Evolutionary conservation across 2,113 vertebrate species (phyloP).

Genomic region (Apistogramma diplotaenia): DNA sequence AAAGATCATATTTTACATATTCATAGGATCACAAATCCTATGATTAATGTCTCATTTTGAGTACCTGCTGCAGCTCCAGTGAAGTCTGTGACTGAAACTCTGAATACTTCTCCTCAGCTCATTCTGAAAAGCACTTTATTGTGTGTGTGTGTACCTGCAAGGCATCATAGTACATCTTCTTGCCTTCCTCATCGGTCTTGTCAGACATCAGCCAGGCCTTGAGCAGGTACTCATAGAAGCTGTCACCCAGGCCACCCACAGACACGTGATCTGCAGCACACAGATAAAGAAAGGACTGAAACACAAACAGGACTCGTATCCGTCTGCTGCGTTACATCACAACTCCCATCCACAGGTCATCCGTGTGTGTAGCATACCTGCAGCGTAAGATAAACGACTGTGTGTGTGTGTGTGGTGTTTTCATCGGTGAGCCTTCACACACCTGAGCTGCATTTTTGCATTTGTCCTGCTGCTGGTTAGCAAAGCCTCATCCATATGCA

Average conservation of each 20-base stretch:
- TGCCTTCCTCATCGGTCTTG: constrained; percentile 92
- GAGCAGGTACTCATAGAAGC: constrained; percentile 98
- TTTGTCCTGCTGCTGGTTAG: constrained; percentile 26
- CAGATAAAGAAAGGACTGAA: background rate
- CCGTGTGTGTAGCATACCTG: background rate
- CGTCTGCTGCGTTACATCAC: background rate
- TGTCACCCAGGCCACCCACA: constrained; percentile 94
- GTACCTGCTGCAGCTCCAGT: background rate
- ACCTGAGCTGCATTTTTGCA: background rate
- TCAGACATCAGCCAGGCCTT: constrained; percentile 99
- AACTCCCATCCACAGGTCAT: background rate
- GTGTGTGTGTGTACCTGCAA: constrained; percentile 81
- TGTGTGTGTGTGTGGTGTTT: background rate
- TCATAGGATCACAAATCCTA: background rate
- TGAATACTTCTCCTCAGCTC: background rate
- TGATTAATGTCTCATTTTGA: background rate
- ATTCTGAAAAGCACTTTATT: background rate
- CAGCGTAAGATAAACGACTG: background rate
- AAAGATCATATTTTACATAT: background rate
- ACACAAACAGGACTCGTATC: background rate
- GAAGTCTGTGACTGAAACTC: background rate
- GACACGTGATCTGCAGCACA: constrained; percentile 90
- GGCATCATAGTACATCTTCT: constrained; percentile 95
- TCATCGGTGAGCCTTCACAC: background rate
- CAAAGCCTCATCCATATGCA: constrained; percentile 65